Evolutionary conservation across 2,797 vertebrate species (phyloP), one percentile per base, ranked within the genome.

Genomic region (Halcyon leucocephala): DNA sequence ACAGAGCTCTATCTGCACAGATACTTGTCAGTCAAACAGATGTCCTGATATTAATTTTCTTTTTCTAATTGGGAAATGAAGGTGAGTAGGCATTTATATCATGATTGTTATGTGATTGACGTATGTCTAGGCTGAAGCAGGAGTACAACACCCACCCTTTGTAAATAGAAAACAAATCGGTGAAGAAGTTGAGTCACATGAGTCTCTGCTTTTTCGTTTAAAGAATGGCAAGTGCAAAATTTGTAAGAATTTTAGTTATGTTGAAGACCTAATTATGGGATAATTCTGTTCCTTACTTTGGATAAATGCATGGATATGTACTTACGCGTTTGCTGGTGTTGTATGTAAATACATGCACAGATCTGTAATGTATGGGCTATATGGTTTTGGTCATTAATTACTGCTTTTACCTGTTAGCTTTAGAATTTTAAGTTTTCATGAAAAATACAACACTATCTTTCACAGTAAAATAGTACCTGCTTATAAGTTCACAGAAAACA

Each of bases 31-130:
- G 84, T 97, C 95, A 96, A 88, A 87, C 29, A 80, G 70, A 58
- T 93, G 76, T 91, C 85, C 83, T 39, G 18, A 10, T 89, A 86
- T 91, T 95, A 93, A 95, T 95, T 93, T 28, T 86, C 58, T 67
- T 86, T 88, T 96, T 95, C 82, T 97, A 97, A 93, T 86, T 97
- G 93, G 62, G 72, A 94, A 97, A 95, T 94, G 54, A 57, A 89
- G 62, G 71, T 66, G 48, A 94, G 35, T n/a, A 93, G 76, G 26
- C 70, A 96, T 97, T 97, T 97, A 91, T 83, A 90, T 95, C 55
- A 83, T 5, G 16, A 89, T 15, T 52, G 35, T 54, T 93, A 82
- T 80, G 44, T 95, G 96, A 96, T 26, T 97, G 95, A 94, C 69
- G 42, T 74, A 37, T 81, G 49, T 85, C 84, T 86, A 24, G 64